Evolutionary conservation across 2,797 vertebrate genomes (phyloP), one percentile per base, ranked within the genome.

Genomic region (Manis pentadactyla): DNA sequence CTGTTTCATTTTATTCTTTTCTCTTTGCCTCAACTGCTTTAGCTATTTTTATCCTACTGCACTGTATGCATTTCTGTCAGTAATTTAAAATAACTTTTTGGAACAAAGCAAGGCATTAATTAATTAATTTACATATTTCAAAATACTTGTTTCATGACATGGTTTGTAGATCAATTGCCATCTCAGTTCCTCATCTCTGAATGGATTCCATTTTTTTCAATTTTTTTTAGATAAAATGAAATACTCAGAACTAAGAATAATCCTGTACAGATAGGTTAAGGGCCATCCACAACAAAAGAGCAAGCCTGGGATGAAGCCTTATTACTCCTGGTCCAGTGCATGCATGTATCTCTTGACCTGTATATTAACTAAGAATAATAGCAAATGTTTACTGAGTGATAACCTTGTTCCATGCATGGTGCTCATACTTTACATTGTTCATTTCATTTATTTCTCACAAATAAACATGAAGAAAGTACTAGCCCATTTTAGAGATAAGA

Each of bases 81-180:
- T 59, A 94, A 90, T 94, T 92, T 92, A 92, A 94, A 93, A 74
- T 91, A 88, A 86, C 23, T 66, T 85, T 77, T 59, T 71, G 19
- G 37, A 71, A 77, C 51, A 94, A 97, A 73, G 81, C 37, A 94
- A 95, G 13, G 9, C 4, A 29, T 85, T 88, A 74, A 89, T 93
- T 95, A 64, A 96, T 96, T 93, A 87, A 84, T 94, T 94, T 90
- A 19, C 61, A 64, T 73, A 92, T 81, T 95, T 97, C 53, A 82
- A 78, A 95, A 81, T 74, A 46, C 21, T 89, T 93, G 31, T 82
- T 91, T 96, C 83, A 83, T 73, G 66, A 12, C 39, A 53, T 39
- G 18, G 29, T 84, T 93, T 95, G 51, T 71, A 88, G 42, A 84
- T 83, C 23, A 69, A 74, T 37, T 79, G 21, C 37, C 7, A 68